phyloP scores from a whole-genome alignment of 2,113 vertebrate species.

The Hydropotes inermis region DNA sequence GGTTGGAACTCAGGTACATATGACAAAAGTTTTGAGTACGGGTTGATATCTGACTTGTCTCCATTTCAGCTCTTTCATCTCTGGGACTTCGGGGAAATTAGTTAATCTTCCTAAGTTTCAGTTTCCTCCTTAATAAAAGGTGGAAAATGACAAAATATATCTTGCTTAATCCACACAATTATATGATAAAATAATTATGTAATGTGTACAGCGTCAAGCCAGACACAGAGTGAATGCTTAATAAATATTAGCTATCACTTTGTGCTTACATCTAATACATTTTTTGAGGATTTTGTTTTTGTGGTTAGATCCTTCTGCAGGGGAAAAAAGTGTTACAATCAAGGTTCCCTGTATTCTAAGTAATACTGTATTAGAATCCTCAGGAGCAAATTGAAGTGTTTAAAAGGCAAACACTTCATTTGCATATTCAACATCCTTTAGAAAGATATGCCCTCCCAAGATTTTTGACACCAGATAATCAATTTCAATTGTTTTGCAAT shows the following conservation, averaged over 20 bases:
- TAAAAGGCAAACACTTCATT: background rate
- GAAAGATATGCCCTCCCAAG: background rate
- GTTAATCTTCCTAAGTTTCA: background rate
- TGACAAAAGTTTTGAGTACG: background rate
- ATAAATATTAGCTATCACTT: background rate
- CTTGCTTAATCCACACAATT: background rate
- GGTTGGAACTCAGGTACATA: background rate
- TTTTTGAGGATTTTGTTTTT: background rate
- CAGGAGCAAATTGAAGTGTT: background rate
- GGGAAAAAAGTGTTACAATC: background rate
- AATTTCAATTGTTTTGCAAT: background rate
- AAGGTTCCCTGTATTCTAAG: background rate
- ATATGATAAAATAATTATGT: background rate
- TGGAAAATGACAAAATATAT: background rate
- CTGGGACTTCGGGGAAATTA: background rate
- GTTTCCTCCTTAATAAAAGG: background rate
- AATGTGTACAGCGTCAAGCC: background rate
- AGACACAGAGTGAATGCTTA: background rate
- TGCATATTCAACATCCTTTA: background rate
- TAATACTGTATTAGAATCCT: constrained; percentile 21
- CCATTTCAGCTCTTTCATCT: background rate
- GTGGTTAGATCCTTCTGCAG: background rate
- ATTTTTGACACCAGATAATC: background rate
- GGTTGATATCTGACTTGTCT: background rate
- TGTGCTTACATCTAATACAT: background rate